phyloP scores from a whole-genome alignment of 2,888 invertebrate species.

The Cataglyphis altisquamis region DNA sequence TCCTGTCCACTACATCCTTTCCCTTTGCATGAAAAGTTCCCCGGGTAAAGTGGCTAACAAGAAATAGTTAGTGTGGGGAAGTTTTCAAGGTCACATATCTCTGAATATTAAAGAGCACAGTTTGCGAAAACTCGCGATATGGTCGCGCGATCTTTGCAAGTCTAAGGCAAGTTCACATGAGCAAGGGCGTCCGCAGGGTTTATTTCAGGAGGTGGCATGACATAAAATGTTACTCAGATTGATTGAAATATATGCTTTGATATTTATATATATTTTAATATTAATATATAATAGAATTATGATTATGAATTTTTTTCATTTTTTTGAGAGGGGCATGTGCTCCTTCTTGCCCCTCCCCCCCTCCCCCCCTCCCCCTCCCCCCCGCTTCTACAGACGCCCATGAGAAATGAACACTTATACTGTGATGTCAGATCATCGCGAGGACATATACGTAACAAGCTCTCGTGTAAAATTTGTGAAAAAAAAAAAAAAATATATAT shows the following conservation, averaged over 20 bases:
- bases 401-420: neutral
- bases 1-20: neutral
- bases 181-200: too few species aligned
- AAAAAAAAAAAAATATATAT: too few species aligned
- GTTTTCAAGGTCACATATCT: constrained; percentile 12
- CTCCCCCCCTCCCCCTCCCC: too few species aligned
- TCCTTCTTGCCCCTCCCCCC: too few species aligned
- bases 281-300: too few species aligned
- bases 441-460: neutral
- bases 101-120: constrained; percentile 19
- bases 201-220: too few species aligned
- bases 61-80: constrained; percentile 29
- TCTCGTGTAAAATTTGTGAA: neutral
- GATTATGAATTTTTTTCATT: too few species aligned
- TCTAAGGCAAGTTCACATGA: constrained; percentile 3
- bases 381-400: too few species aligned
- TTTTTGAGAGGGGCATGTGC: too few species aligned
- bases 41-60: neutral
- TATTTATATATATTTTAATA: too few species aligned
- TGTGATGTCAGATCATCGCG: constrained; percentile 20
- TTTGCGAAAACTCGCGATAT: constrained; percentile 24
- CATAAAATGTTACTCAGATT: too few species aligned
- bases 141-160: constrained; percentile 8
- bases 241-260: too few species aligned
- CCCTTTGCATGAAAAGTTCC: neutral